Evolutionary conservation across 2,888 invertebrate species (phyloP).

Genomic region (Micoletzkya japonica): DNA sequence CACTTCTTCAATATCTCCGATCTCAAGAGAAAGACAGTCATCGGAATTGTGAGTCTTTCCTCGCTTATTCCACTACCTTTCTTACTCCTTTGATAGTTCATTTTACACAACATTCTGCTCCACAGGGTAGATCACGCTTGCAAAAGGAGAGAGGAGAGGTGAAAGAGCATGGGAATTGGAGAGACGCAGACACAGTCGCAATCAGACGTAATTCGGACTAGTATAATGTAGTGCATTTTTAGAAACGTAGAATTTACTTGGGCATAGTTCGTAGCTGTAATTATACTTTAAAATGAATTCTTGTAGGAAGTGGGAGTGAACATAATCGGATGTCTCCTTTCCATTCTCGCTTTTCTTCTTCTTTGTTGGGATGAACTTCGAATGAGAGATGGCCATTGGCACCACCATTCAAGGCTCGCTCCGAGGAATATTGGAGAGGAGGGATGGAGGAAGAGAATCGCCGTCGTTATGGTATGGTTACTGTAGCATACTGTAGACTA

Average conservation of each 20-base stretch:
- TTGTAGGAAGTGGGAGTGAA: constrained; percentile 8
- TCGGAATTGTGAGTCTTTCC: constrained; percentile 8
- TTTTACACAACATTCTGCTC: no score
- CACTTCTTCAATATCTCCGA: constrained; percentile 26
- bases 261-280: no score
- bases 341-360: constrained; percentile 7
- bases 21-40: background rate
- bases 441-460: constrained; percentile 39
- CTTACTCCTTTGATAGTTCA: no score
- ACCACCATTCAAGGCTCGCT: constrained; percentile 12
- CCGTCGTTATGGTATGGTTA: constrained; percentile 35
- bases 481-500: background rate
- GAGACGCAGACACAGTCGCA: no score
- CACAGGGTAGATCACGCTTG: no score
- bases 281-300: background rate
- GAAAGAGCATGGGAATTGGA: no score
- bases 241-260: no score
- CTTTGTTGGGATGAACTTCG: constrained; percentile 17
- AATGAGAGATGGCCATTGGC: constrained; percentile 24
- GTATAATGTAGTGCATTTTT: no score
- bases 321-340: constrained; percentile 4
- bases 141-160: no score
- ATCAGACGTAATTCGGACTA: no score
- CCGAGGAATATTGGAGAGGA: constrained; percentile 33
- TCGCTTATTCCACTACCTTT: no score